Evolutionary conservation across 2,888 invertebrate species (phyloP), one percentile per base, ranked within the genome.

Genomic region (Noctua pronuba): DNA sequence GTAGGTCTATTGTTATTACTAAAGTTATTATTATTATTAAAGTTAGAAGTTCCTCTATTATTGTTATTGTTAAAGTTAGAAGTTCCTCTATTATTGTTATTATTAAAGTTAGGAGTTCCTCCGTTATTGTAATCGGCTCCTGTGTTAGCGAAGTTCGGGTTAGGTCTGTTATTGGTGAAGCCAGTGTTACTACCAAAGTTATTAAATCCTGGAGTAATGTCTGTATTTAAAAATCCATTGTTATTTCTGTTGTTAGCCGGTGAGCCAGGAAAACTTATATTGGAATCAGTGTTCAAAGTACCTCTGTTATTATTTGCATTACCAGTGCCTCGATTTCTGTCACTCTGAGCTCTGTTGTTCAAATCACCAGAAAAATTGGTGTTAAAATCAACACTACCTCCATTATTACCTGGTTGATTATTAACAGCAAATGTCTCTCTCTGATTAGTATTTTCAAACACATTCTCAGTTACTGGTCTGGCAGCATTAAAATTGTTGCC

Each of bases 391-490:
- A 28, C 13, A 70, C 11, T 75, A 2, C 65, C 41, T 13, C 69
- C 77, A 35, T 81, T 76, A 38, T 35, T 35, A 13, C 67, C 21
- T 5, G 69, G 52, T 38, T 67, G 69, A n/a, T 66, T 80, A 31
- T 75, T 72, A 0, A 10, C n/a, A 16, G 44, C 24, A n/a, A 68
- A 74, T 5, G 24, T 69, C 0, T 80, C 70, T 80, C 62, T 49
- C 5, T 18, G 16, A 46, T 80, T 77, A 0, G 58, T 65, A 35
- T 65, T 79, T 28, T 71, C 69, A 16, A 69, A 82, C 0, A 75
- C 35, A 52, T 78, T 86, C 21, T 86, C 83, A 10, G 81, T 82
- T 0, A 72, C 75, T 0, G 83, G 83, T 28, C 72, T 66, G 0
- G 41, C 44, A 0, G 2, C 21, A 44, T 75, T 79, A 18, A 72